Conservation (phyloP, 2,888 invertebrate species). For the Gnatocerus cornutus region DNA sequence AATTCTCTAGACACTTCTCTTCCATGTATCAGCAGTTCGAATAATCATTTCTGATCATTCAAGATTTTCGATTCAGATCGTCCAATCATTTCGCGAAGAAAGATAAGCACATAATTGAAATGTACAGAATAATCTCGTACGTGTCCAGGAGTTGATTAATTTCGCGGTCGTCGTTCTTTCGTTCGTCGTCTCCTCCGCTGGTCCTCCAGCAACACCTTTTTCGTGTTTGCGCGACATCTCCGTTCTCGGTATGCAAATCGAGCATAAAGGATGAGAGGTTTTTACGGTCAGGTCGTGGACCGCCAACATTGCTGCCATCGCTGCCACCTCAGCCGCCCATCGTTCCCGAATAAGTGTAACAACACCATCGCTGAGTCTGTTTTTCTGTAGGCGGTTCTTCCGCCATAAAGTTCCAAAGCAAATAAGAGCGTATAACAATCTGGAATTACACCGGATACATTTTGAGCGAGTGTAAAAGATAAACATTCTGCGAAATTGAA, state of each 20-base stretch:
- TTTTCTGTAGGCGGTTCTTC: conserved; percentile 23
- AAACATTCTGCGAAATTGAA: conserved; percentile 70
- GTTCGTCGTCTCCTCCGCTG: conserved; percentile 46
- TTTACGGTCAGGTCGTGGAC: conserved; percentile 58
- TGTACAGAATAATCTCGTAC: conserved; percentile 70
- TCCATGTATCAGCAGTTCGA: too few species aligned
- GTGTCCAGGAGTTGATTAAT: conserved; percentile 71
- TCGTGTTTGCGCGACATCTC: conserved; percentile 70
- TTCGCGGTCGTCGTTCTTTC: conserved; percentile 50
- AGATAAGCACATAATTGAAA: too few species aligned
- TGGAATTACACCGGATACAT: conserved; percentile 60
- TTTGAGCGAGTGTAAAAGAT: conserved; percentile 66
- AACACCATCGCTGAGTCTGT: conserved; percentile 23
- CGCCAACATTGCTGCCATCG: conserved; percentile 36
- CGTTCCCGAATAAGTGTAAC: conserved; percentile 19
- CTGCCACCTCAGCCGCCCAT: conserved; percentile 59
- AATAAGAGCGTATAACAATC: conserved; percentile 64
- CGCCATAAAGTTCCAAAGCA: conserved; percentile 59
- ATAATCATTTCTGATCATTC: too few species aligned
- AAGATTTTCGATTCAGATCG: too few species aligned
- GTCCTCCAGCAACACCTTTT: conserved; percentile 71
- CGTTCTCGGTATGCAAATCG: conserved; percentile 70
- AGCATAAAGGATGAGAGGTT: conserved; percentile 65
- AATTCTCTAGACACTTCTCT: too few species aligned
- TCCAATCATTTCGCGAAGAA: too few species aligned